Evolutionary conservation across 2,797 vertebrate species (phyloP).

Genomic region (Hephaestus fuliginosus): DNA sequence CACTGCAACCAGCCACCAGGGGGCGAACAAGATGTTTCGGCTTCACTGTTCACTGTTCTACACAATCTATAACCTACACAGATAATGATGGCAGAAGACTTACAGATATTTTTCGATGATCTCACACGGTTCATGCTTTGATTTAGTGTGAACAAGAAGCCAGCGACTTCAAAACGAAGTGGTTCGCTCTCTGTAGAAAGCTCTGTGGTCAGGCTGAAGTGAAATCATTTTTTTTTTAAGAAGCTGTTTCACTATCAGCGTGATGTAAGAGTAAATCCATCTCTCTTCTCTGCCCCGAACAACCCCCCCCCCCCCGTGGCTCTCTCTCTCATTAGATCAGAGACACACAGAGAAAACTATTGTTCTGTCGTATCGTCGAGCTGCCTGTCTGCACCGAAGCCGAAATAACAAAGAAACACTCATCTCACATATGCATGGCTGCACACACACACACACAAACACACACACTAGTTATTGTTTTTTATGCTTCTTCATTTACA

Average conservation of each 20-base stretch:
- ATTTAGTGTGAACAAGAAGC: background rate
- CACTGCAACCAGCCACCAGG: too few species aligned
- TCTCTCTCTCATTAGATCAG: slow-evolving; percentile 64
- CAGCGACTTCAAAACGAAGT: background rate
- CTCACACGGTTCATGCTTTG: background rate
- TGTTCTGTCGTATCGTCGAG: slow-evolving; percentile 56
- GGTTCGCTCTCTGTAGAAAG: slow-evolving; percentile 4
- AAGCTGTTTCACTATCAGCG: slow-evolving; percentile 32
- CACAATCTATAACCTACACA: background rate
- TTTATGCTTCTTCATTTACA: slow-evolving; percentile 27
- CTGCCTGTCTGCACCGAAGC: slow-evolving; percentile 26
- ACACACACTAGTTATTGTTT: slow-evolving; percentile 8
- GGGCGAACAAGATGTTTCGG: too few species aligned
- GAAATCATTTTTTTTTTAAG: slow-evolving; percentile 19
- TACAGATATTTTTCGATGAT: background rate
- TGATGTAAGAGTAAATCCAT: slow-evolving; percentile 38
- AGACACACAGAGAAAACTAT: slow-evolving; percentile 63
- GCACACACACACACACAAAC: background rate
- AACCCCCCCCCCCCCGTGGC: slow-evolving; percentile 23
- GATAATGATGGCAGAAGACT: background rate
- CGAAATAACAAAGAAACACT: slow-evolving; percentile 51
- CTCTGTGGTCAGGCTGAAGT: slow-evolving; percentile 13
- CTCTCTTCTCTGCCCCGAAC: slow-evolving; percentile 30
- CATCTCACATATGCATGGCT: slow-evolving; percentile 3
- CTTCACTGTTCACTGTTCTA: too few species aligned